A percentile compares a stretch with the other conserved stretches of the same genome.
These are phyloP conservation scores for Coregonus clupeaformis DNA, from an alignment of 2,113 vertebrate species.

Conservation along the genomic window DNA sequence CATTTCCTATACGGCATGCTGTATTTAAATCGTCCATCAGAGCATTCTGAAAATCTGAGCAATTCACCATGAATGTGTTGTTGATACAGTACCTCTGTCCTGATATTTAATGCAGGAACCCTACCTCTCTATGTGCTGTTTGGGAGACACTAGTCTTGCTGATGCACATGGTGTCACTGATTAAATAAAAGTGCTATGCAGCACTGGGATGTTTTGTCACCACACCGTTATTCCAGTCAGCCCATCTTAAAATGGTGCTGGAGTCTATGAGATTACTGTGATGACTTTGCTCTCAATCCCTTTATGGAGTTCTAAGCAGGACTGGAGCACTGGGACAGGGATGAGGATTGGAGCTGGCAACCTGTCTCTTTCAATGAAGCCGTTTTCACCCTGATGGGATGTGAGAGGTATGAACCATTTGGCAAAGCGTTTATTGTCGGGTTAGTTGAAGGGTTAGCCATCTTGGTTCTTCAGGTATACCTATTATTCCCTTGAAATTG, in stretches of 20 bases:
- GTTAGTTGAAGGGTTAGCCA: neutral
- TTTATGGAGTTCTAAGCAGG: conserved; percentile 25
- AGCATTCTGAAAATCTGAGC: neutral
- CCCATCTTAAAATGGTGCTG: neutral
- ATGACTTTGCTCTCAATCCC: conserved; percentile 26
- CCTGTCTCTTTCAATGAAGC: conserved; percentile 12
- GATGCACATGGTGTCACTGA: neutral
- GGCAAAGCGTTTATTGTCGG: conserved; percentile 4
- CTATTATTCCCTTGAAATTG: too few species aligned
- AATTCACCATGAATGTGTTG: too few species aligned
- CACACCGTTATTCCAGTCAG: conserved; percentile 6
- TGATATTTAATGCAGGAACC: too few species aligned
- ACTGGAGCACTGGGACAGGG: conserved; percentile 7
- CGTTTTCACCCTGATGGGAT: conserved; percentile 20
- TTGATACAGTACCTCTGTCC: too few species aligned
- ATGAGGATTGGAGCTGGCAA: conserved; percentile 16
- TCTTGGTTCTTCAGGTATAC: neutral
- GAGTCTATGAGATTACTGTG: conserved; percentile 35
- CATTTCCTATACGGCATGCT: neutral
- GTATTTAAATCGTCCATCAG: neutral
- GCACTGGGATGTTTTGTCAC: conserved; percentile 2
- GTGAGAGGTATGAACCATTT: conserved; percentile 15
- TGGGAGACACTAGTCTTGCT: too few species aligned
- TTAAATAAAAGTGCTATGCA: neutral
- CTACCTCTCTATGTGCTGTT: too few species aligned